Percentiles rank a stretch among this genome's conserved stretches.
Evolutionary conservation across 2,797 vertebrate species (phyloP).

Genomic region (Antrozous pallidus): DNA sequence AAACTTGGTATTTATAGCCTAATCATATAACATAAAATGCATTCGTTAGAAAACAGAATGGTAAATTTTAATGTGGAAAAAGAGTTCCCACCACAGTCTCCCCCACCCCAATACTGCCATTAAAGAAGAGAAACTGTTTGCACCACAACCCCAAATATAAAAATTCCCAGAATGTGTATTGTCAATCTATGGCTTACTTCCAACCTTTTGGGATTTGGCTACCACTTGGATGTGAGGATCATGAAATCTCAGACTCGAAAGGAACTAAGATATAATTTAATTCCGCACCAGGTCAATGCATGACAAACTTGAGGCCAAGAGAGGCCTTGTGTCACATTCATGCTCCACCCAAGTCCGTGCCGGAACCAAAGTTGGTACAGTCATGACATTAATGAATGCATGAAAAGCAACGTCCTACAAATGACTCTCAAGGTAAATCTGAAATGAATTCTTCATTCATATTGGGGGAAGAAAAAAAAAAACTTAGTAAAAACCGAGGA

Average conservation of each 20-base stretch:
- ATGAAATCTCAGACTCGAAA: no score
- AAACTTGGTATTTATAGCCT: background rate
- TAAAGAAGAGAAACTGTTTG: background rate
- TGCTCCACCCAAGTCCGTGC: fast-evolving
- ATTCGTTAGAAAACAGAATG: background rate
- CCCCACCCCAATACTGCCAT: background rate
- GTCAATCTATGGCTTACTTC: background rate
- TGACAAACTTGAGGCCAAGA: fast-evolving
- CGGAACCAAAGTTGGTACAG: fast-evolving
- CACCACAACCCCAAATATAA: fast-evolving
- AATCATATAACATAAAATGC: background rate
- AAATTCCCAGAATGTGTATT: background rate
- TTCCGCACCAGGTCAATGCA: no score
- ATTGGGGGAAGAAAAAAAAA: background rate
- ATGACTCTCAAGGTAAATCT: background rate
- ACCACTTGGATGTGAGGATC: background rate
- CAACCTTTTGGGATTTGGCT: background rate
- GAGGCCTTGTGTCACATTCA: background rate
- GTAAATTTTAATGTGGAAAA: background rate
- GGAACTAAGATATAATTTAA: background rate
- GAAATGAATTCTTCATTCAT: background rate
- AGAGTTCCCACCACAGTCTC: background rate
- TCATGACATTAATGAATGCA: fast-evolving
- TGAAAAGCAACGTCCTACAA: background rate
- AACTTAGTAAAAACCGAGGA: background rate